phyloP scores from a whole-genome alignment of 2,113 vertebrate species.

The Sardina pilchardus region DNA sequence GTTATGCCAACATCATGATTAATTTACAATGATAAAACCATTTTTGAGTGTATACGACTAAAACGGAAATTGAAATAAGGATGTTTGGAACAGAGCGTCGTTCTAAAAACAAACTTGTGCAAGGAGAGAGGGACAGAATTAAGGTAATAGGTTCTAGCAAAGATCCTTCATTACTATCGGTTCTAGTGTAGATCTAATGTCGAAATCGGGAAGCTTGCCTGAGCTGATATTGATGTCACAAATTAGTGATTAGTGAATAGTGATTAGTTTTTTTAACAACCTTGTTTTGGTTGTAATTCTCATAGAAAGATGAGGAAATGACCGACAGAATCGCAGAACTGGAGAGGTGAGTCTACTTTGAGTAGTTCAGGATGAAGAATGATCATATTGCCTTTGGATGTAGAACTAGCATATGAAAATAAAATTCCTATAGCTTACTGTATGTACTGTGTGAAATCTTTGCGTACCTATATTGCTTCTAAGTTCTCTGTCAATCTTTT shows the following conservation, averaged over 20 bases:
- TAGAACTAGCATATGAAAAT: no score
- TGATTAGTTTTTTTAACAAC: neutral
- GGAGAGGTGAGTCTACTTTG: constrained; percentile 35
- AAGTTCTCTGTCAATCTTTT: neutral
- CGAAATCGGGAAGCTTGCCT: no score
- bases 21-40: neutral
- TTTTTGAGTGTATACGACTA: neutral
- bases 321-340: constrained; percentile 31
- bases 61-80: neutral
- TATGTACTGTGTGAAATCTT: no score
- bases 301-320: constrained; percentile 39
- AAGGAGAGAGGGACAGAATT: constrained; percentile 37
- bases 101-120: constrained; percentile 35
- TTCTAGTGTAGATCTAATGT: no score
- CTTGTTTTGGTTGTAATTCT: neutral
- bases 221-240: no score
- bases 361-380: neutral
- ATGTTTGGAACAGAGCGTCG: constrained; percentile 31
- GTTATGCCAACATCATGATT: neutral
- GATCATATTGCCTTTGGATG: no score
- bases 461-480: no score
- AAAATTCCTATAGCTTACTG: no score
- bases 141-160: no score
- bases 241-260: no score
- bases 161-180: no score